Percentiles rank a stretch among this genome's conserved stretches.
Conservation (phyloP, 2,888 invertebrate species). For the Sepioteuthis lessoniana region DNA sequence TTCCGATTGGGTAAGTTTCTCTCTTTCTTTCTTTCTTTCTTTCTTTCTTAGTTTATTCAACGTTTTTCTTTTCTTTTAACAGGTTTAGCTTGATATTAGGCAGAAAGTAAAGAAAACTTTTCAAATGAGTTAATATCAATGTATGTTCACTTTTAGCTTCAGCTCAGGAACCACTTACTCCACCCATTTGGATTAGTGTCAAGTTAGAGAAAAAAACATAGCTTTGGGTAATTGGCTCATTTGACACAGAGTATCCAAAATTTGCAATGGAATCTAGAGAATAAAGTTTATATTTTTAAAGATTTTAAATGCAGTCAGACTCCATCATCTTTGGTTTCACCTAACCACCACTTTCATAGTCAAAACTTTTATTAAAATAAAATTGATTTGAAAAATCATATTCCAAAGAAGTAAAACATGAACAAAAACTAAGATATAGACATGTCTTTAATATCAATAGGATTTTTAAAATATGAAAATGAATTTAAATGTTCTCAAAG, state of each 20-base stretch:
- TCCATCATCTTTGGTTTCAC: too few species aligned
- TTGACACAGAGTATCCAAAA: not conserved
- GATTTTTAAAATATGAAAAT: too few species aligned
- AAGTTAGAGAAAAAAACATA: not conserved
- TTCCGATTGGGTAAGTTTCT: not conserved
- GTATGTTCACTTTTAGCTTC: conserved; percentile 1
- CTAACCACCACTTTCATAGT: too few species aligned
- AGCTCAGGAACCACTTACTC: not conserved
- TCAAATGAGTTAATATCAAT: not conserved
- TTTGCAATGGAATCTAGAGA: too few species aligned
- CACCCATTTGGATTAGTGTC: not conserved
- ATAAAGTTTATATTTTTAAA: too few species aligned
- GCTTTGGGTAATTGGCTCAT: not conserved
- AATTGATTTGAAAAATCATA: too few species aligned
- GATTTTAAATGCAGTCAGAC: too few species aligned
- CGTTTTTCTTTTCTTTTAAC: not conserved
- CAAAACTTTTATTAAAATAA: too few species aligned
- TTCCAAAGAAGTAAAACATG: too few species aligned
- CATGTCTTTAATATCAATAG: too few species aligned
- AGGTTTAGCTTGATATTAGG: not conserved
- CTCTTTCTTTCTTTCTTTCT: not conserved
- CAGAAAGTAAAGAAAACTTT: not conserved
- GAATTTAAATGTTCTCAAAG: too few species aligned
- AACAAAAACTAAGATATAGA: too few species aligned
- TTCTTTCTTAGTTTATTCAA: not conserved